Evolutionary conservation across 2,113 vertebrate genomes (phyloP).

Genomic region (Pollimyrus isidori): DNA sequence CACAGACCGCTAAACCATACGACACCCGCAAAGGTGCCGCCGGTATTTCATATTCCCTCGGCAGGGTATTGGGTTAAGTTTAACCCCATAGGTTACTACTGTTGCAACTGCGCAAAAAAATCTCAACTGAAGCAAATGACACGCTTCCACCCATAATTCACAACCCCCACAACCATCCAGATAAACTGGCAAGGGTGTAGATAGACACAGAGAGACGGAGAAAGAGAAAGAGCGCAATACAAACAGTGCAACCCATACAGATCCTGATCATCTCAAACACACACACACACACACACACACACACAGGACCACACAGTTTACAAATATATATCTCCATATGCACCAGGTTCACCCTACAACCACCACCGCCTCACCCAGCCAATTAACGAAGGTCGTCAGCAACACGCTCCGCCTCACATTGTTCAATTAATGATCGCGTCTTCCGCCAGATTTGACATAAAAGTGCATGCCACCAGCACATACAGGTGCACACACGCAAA

Average conservation of each 20-base stretch:
- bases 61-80: background rate
- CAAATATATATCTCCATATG: background rate
- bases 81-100: background rate
- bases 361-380: background rate
- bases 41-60: background rate
- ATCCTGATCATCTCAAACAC: background rate
- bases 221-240: background rate
- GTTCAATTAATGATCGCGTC: background rate
- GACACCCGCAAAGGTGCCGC: background rate
- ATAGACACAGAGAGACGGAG: background rate
- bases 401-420: background rate
- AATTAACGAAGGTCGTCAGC: slow-evolving; percentile 4
- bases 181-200: background rate
- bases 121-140: background rate
- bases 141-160: background rate
- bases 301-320: background rate
- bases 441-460: background rate
- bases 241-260: background rate
- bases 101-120: background rate
- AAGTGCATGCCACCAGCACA: background rate
- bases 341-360: background rate
- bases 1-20: background rate
- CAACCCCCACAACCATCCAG: background rate
- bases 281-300: background rate
- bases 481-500: background rate